Base-by-base conservation (phyloP, 92 coral and sea anemone genomes). In the Paramuricea clavata region DNA sequence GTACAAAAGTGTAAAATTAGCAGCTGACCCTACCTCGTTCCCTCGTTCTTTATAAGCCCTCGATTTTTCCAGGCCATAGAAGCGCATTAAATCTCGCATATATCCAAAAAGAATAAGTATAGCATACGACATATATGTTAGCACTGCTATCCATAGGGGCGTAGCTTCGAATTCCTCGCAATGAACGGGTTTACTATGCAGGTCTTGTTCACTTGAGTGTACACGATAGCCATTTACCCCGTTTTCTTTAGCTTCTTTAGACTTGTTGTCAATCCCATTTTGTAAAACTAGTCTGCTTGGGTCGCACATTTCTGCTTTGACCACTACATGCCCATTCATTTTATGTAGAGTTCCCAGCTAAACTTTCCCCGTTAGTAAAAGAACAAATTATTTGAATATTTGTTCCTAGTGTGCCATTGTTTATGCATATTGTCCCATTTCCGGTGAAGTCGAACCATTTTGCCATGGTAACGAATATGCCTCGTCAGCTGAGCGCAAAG, bases 81-180 rank as follows among this genome's bases (percentile, higher is more conserved):
- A 91, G 69, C 98, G 89, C 98, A 95, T 87, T 13, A 94, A 93
- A 89, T 95, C 98, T 56, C 98, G 91, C 75, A 95, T 74, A 84
- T 95, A 93, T 16, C 98, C 98, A 62, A 95, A 95, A 39, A 93
- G 87, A 73, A 94, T 94, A 47, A 95, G 83, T n/a, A 94, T 91
- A 21, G 94, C 89, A 78, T 95, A 95, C 11, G 94, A 90, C 44
- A 95, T 89, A 81, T 95, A 95, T 3, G 98, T 95, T 82, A 93
- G 83, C 47, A 95, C 98, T 36, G 98, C 98, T 39, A 94, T 94
- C 61, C 87, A 64, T 26, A 94, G 86, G 43, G 98, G 98, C 36
- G 98, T 95, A 64, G 92, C 96, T 82, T 95, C 98, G 69, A 94
- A 95, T 64, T 95, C 97, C 72, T 95, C 98, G 25, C 82, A 85